Conservation (phyloP, 2,113 vertebrate species). For the Nibea albiflora region DNA sequence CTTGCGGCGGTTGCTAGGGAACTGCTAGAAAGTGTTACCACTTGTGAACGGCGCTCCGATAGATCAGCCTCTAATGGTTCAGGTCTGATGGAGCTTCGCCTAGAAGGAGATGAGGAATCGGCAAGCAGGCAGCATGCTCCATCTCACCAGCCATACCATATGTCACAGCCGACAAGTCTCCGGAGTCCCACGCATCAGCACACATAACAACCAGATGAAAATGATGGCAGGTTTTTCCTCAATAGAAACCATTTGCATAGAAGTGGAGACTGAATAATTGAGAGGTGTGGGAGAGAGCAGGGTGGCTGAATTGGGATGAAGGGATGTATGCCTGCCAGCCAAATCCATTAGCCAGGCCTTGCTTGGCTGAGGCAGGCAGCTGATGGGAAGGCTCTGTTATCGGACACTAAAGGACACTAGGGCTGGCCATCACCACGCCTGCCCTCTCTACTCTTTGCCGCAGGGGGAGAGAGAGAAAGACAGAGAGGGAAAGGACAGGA, state of each 20-base stretch:
- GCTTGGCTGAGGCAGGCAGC: slow-evolving; percentile 74
- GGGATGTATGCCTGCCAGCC: slow-evolving; percentile 86
- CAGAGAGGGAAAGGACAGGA: slow-evolving; percentile 47
- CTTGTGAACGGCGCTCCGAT: slow-evolving; percentile 80
- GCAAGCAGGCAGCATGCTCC: slow-evolving; percentile 73
- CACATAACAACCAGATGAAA: slow-evolving; percentile 80
- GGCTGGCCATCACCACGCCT: slow-evolving; percentile 73
- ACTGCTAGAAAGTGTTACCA: slow-evolving; percentile 84
- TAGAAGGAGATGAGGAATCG: slow-evolving; percentile 83
- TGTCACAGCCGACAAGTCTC: slow-evolving; percentile 81
- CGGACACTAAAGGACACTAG: slow-evolving; percentile 84
- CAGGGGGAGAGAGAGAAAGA: slow-evolving; percentile 60
- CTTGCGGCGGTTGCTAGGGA: slow-evolving; percentile 88
- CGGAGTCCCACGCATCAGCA: slow-evolving; percentile 78
- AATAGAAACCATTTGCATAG: slow-evolving; percentile 86
- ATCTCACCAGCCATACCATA: slow-evolving; percentile 78
- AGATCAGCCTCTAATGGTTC: slow-evolving; percentile 85
- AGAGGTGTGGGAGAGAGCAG: slow-evolving; percentile 83
- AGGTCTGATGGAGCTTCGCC: slow-evolving; percentile 84
- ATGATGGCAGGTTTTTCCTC: slow-evolving; percentile 69
- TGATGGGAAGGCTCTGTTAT: slow-evolving; percentile 82
- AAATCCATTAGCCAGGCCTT: slow-evolving; percentile 85
- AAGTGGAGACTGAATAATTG: slow-evolving; percentile 85
- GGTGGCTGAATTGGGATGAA: slow-evolving; percentile 78
- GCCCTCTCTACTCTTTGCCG: slow-evolving; percentile 70